Conservation (phyloP, 2,113 vertebrate species). For the Eurystomus gularis region DNA sequence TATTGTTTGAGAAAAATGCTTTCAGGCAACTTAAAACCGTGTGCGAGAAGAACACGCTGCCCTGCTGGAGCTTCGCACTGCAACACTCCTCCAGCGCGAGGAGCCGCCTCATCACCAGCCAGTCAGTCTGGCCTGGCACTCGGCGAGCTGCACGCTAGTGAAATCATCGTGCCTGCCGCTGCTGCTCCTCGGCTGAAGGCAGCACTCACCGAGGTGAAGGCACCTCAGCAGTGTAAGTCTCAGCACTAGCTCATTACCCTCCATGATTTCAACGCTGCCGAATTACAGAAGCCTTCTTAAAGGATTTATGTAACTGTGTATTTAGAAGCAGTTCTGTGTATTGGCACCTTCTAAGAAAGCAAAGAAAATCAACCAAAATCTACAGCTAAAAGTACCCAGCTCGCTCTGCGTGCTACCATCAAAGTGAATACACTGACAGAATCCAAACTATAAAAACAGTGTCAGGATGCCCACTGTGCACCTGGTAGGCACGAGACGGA, state of each 20-base stretch:
- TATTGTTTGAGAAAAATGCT: not conserved
- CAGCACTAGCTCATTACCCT: not conserved
- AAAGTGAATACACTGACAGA: not conserved
- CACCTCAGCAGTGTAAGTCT: not conserved
- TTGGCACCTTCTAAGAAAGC: not conserved
- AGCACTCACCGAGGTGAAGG: not conserved
- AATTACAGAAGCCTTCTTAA: not conserved
- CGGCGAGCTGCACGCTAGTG: rapidly evolving
- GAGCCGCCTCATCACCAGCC: not conserved
- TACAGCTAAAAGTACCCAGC: not conserved
- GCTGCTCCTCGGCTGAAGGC: not conserved
- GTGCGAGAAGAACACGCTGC: not conserved
- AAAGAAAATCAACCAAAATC: not conserved
- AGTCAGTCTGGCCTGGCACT: not conserved
- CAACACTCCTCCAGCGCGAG: not conserved
- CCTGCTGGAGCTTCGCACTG: not conserved
- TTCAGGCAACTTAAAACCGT: not conserved
- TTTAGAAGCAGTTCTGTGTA: not conserved
- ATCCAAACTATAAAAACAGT: rapidly evolving
- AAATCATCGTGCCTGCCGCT: not conserved
- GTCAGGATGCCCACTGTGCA: rapidly evolving
- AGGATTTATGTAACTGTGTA: not conserved
- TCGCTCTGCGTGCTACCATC: not conserved
- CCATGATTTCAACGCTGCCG: not conserved
- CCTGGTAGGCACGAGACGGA: rapidly evolving